Percentiles rank a stretch among this genome's conserved stretches.
phyloP scores from a whole-genome alignment of 1,140 invertebrate species.

The Macrosteles quadrilineatus region DNA sequence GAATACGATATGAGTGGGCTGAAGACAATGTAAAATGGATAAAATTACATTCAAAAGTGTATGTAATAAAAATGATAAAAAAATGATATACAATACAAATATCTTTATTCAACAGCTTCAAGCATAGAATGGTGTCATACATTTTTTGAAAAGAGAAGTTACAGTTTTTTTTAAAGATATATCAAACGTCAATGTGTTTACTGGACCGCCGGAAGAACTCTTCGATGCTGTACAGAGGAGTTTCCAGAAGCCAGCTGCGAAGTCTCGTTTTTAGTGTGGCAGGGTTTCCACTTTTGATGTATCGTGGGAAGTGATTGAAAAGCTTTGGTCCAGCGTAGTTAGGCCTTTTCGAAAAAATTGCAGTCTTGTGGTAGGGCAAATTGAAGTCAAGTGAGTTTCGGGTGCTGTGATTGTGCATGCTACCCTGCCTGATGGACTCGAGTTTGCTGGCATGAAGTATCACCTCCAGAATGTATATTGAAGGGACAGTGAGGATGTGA shows the following conservation, averaged over 20 bases:
- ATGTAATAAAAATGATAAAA: no score
- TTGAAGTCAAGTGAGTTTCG: not conserved
- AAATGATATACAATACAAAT: no score
- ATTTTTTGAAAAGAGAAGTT: no score
- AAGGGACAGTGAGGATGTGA: slow-evolving; percentile 5
- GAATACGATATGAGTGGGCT: no score
- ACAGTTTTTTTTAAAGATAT: not conserved
- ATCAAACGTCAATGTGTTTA: not conserved
- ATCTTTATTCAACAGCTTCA: no score
- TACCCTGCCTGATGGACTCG: not conserved
- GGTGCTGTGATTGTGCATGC: not conserved
- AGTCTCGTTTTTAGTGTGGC: slow-evolving; percentile 20
- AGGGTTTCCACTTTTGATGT: not conserved
- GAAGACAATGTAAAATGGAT: no score
- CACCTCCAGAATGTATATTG: no score
- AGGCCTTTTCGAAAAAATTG: not conserved
- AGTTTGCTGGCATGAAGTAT: slow-evolving; percentile 2
- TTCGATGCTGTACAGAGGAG: no score
- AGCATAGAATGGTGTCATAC: no score
- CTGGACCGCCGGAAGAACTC: slow-evolving; percentile 10
- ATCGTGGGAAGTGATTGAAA: not conserved
- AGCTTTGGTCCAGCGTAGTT: not conserved
- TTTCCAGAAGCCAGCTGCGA: slow-evolving; percentile 31
- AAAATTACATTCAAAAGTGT: no score
- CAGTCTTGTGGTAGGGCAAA: not conserved